Evolutionary conservation across 2,797 vertebrate species (phyloP), one percentile per base, ranked within the genome.

Genomic region (Smutsia temminckii): DNA sequence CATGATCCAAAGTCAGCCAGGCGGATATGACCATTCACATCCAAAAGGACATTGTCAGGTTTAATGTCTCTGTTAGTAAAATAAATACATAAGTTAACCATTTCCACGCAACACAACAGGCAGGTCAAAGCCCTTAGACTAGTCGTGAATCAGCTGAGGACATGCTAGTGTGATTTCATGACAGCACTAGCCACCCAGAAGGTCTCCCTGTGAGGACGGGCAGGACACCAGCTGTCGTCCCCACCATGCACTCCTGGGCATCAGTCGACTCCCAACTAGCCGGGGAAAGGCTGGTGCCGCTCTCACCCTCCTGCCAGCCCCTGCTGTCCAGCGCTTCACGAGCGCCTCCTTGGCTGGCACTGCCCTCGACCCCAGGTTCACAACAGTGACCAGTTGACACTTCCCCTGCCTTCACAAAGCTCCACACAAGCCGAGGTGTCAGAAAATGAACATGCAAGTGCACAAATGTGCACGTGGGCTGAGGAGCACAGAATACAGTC

Each of bases 1-100:
- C 99, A 99, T 18, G 99, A 99, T 17, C 99, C 99, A 4, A 99
- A 99, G 98, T 99, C 99, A 1, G 99, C 99, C 51, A 99, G 98
- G 42, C 99, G 99, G 97, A 99, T 99, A 96, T 99, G 99, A 25
- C 99, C 99, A 0, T 99, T 99, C 97, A 99, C 98, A 12, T 99
- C 99, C 98, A 99, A 97, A 93, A 99, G 98, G 85, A 99, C 99
- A 8, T 99, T 99, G 98, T 99, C 99, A 2, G 99, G 99, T 92
- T 99, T 99, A 96, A 99, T 99, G 97, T 99, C 99, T 95, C 99
- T 99, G 98, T 96, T 42, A 29, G 86, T 57, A 0, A 95, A 71
- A 95, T 53, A 97, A 27, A 96, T 49, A 68, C n/a, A 7, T 9
- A n/a, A 1, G 11, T 95, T 46, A 94, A 83, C 83, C 46, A 32